These are phyloP conservation scores for Hiodon alosoides DNA, from an alignment of 2,113 vertebrate species.

Conservation along the genomic window DNA sequence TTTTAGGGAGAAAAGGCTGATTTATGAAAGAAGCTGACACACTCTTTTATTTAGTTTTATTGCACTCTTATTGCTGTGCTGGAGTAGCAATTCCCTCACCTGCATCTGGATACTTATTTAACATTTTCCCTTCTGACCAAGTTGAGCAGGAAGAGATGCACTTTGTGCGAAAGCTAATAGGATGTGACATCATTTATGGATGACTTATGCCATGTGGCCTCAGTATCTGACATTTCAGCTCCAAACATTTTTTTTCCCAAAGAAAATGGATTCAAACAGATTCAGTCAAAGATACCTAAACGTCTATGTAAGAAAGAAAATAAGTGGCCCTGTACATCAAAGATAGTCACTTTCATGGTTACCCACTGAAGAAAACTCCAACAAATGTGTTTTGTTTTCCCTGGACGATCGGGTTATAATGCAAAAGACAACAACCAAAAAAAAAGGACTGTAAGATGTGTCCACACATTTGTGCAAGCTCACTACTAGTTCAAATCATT, in stretches of 20 bases:
- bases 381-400: too few relatives aligned
- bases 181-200: conserved; percentile 53
- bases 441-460: too few relatives aligned
- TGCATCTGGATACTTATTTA: conserved; percentile 52
- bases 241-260: not conserved
- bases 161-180: conserved; percentile 46
- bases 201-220: conserved; percentile 29
- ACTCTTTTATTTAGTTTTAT: conserved; percentile 46
- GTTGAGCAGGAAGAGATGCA: conserved; percentile 35
- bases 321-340: too few relatives aligned
- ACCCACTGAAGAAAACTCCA: too few relatives aligned
- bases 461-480: too few relatives aligned
- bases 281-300: too few relatives aligned
- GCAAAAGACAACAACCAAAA: too few relatives aligned
- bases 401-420: too few relatives aligned
- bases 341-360: too few relatives aligned
- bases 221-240: conserved; percentile 34
- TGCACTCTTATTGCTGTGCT: not conserved
- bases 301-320: too few relatives aligned
- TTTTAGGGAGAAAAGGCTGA: conserved; percentile 37
- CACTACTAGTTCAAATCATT: too few relatives aligned
- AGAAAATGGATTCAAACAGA: too few relatives aligned
- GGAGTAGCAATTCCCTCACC: conserved; percentile 37
- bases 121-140: conserved; percentile 35
- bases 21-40: conserved; percentile 46